A percentile compares a stretch with the other conserved stretches of the same genome.
These are phyloP conservation scores for Zoanthus sociatus DNA, from an alignment of 92 coral and sea anemone genomes.

Conservation along the genomic window DNA sequence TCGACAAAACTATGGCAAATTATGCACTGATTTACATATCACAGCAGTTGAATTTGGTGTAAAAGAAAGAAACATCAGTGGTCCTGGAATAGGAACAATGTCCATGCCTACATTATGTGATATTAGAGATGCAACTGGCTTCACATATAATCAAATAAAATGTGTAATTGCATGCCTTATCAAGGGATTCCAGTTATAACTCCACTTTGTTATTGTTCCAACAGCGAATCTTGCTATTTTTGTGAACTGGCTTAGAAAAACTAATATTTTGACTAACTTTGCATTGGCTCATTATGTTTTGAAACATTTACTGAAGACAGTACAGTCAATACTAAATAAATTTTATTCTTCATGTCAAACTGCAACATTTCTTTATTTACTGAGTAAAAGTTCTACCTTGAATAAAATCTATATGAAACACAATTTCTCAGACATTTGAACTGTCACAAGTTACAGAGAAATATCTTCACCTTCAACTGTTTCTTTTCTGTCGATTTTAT, in stretches of 20 bases:
- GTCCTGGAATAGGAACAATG: constrained; percentile 11
- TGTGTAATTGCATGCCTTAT: neutral
- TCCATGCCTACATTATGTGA: neutral
- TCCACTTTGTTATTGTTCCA: neutral
- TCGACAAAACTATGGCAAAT: constrained; percentile 3
- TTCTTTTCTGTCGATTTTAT: constrained; percentile 13
- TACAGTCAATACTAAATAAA: neutral
- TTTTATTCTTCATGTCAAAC: neutral
- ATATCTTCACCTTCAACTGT: constrained; percentile 6
- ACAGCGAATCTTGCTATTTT: neutral
- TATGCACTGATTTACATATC: constrained; percentile 11
- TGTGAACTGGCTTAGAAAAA: neutral
- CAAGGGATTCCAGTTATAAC: constrained; percentile 19
- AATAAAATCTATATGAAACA: neutral
- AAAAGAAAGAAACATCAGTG: constrained; percentile 8
- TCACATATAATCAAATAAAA: neutral
- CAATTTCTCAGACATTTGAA: neutral
- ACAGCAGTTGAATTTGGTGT: constrained; percentile 8
- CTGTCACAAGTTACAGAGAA: neutral
- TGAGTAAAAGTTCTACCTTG: neutral
- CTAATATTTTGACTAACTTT: neutral
- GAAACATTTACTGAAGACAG: neutral
- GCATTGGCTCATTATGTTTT: neutral
- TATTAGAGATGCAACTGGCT: neutral
- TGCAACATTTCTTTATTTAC: constrained; percentile 3